A percentile compares a stretch with the other conserved stretches of the same genome.
phyloP scores from a whole-genome alignment of 2,113 vertebrate species.

The Danionella cerebrum region DNA sequence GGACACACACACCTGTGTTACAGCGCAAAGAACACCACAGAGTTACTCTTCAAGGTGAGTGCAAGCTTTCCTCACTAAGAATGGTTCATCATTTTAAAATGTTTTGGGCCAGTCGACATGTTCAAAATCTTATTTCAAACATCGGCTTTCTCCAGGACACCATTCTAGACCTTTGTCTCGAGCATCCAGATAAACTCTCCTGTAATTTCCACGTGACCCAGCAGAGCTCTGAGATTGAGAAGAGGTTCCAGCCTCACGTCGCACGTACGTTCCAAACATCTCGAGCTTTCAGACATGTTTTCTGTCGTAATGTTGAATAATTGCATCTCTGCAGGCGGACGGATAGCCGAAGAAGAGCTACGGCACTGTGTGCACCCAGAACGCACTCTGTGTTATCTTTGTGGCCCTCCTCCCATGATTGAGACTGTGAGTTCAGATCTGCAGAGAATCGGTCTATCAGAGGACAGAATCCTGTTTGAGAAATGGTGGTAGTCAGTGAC shows the following conservation, averaged over 20 bases:
- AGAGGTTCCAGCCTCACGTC: conserved; percentile 69
- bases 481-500: conserved; percentile 99
- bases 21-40: conserved; percentile 75
- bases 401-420: conserved; percentile 92
- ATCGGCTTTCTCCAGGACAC: conserved; percentile 56
- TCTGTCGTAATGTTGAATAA: too few relatives aligned
- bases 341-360: conserved; percentile 74
- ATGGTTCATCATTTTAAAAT: neutral
- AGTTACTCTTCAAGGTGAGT: conserved; percentile 88
- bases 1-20: conserved; percentile 76
- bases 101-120: neutral
- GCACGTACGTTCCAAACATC: conserved; percentile 62
- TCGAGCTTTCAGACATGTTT: too few relatives aligned
- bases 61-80: neutral
- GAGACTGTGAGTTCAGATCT: conserved; percentile 77
- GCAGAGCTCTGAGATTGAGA: conserved; percentile 67
- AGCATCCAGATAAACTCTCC: conserved; percentile 74
- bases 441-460: conserved; percentile 61
- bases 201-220: conserved; percentile 83
- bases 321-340: conserved; percentile 63
- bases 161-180: conserved; percentile 61
- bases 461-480: conserved; percentile 79
- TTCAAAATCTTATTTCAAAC: neutral
- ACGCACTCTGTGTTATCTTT: conserved; percentile 85
- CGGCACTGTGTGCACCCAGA: conserved; percentile 60